Evolutionary conservation across 2,888 invertebrate species (phyloP).

Genomic region (Dioctria linearis): DNA sequence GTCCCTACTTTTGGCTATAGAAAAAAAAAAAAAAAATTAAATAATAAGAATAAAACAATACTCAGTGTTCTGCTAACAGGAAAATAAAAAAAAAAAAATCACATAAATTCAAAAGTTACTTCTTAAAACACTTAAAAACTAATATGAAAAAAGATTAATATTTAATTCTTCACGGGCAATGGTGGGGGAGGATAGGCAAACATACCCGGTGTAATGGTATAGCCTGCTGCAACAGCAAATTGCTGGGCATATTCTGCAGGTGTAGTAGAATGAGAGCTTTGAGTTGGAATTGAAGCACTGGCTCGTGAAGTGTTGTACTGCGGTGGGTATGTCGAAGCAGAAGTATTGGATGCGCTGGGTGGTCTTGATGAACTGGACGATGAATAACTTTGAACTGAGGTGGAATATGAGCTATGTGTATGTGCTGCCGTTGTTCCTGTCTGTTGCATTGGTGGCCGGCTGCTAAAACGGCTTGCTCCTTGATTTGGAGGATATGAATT

Average conservation of each 20-base stretch:
- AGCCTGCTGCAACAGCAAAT: slow-evolving; percentile 67
- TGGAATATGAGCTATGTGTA: slow-evolving; percentile 55
- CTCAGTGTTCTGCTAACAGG: background rate
- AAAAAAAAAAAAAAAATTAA: too few species aligned
- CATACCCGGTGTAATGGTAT: slow-evolving; percentile 63
- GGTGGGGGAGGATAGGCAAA: slow-evolving; percentile 70
- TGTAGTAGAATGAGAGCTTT: slow-evolving; percentile 1
- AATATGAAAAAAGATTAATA: slow-evolving; percentile 45
- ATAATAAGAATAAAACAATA: too few species aligned
- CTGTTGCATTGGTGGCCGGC: slow-evolving; percentile 58
- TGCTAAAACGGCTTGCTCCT: slow-evolving; percentile 56
- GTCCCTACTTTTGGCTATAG: too few species aligned
- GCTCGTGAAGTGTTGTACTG: slow-evolving; percentile 57
- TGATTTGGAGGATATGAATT: slow-evolving; percentile 37
- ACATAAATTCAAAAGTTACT: slow-evolving; percentile 2
- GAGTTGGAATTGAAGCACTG: slow-evolving; percentile 22
- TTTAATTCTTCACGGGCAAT: slow-evolving; percentile 70
- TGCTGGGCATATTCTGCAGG: slow-evolving; percentile 59
- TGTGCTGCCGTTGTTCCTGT: slow-evolving; percentile 59
- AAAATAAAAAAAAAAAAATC: slow-evolving; percentile 6
- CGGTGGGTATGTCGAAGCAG: slow-evolving; percentile 8
- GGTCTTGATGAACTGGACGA: background rate
- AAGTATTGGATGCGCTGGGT: background rate
- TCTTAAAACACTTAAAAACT: slow-evolving; percentile 28
- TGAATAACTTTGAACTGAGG: slow-evolving; percentile 8